phyloP scores from a whole-genome alignment of 2,888 invertebrate species.

The Crossocerus cetratus region DNA sequence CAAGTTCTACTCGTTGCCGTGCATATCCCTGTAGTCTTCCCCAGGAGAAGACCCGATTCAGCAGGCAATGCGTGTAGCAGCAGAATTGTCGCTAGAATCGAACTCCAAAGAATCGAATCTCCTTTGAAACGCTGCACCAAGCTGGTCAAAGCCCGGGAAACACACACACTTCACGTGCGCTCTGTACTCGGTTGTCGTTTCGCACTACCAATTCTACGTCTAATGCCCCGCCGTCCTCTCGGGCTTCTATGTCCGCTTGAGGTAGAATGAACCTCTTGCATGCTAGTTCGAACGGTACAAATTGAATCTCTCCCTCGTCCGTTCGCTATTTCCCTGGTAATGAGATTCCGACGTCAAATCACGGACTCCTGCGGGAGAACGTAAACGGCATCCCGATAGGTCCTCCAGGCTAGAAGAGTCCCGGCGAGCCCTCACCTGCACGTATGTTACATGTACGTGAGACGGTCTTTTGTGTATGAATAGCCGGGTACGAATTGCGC shows the following conservation, averaged over 20 bases:
- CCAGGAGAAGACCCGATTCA: no score
- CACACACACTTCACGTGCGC: background rate
- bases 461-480: no score
- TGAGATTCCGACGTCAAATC: conserved; percentile 36
- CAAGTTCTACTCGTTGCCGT: no score
- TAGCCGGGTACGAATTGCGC: no score
- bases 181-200: background rate
- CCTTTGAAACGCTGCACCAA: conserved; percentile 14
- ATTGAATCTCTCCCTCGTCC: conserved; percentile 38
- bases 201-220: conserved; percentile 2
- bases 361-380: background rate
- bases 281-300: conserved; percentile 25
- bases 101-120: conserved; percentile 8
- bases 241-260: background rate
- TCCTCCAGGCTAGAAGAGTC: background rate
- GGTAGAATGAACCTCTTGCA: background rate
- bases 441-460: no score
- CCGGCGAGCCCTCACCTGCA: background rate
- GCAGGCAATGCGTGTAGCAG: background rate
- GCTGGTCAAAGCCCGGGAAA: background rate
- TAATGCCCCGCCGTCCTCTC: background rate
- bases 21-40: no score
- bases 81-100: background rate
- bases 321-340: conserved; percentile 23
- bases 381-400: conserved; percentile 2